A percentile compares a stretch with the other conserved stretches of the same genome.
phyloP scores from a whole-genome alignment of 2,888 invertebrate species.

The Sicus ferrugineus region DNA sequence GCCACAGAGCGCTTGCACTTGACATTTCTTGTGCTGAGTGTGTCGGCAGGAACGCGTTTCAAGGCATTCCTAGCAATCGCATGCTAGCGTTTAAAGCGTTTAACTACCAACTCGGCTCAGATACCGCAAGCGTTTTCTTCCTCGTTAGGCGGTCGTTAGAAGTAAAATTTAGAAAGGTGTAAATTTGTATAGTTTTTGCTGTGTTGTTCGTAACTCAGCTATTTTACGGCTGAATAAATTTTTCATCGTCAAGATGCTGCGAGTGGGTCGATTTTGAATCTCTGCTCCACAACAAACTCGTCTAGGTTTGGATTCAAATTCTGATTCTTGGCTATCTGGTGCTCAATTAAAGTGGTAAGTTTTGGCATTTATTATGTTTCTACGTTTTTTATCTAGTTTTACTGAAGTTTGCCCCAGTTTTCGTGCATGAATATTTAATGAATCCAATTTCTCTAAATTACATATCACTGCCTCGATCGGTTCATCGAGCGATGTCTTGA shows the following conservation, averaged over 20 bases:
- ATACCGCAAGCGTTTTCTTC: not conserved
- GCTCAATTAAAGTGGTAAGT: not conserved
- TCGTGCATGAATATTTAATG: not conserved
- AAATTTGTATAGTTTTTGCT: not conserved
- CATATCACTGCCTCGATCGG: too few species aligned
- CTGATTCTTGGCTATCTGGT: too few species aligned
- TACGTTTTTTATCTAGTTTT: not conserved
- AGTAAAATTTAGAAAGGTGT: not conserved
- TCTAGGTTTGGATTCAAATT: too few species aligned
- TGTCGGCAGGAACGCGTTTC: not conserved
- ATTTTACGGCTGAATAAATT: not conserved
- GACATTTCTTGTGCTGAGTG: not conserved
- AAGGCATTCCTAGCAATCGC: constrained; percentile 27
- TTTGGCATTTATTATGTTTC: not conserved
- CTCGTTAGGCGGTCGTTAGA: not conserved
- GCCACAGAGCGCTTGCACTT: not conserved
- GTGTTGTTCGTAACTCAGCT: not conserved
- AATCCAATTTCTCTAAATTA: too few species aligned
- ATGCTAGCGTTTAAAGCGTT: constrained; percentile 42
- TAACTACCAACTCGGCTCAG: not conserved
- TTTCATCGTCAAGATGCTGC: not conserved
- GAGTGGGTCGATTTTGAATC: not conserved
- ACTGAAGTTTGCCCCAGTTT: not conserved
- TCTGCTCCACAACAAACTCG: not conserved
- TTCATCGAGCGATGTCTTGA: too few species aligned